Base-by-base conservation (phyloP, 2,888 invertebrate species). In the Lordiphosa fenestrarum region DNA sequence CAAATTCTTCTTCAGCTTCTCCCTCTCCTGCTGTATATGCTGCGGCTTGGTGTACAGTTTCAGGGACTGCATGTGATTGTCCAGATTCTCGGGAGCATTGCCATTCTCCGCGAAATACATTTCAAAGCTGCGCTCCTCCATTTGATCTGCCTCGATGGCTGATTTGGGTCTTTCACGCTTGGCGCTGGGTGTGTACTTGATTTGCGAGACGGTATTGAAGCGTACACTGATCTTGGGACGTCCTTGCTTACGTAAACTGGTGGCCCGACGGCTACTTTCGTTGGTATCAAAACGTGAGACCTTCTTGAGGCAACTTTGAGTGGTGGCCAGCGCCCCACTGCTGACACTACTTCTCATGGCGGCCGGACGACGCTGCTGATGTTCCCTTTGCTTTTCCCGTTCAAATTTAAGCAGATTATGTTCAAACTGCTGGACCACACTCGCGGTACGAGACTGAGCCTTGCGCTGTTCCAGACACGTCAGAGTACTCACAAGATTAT, bases 31-130 rank as follows among this genome's bases (percentile, higher is more conserved):
- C 36, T 88, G 85, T 4, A 89, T 82, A 1, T 88, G 67, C 5
- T 85, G 74, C 0, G 89, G 88, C 62, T 88, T 89, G 77, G 86
- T 92, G 89, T 82, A 91, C 0, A 92, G 90, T 86, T 92, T 92
- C 3, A 93, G 86, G 67, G 92, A 92, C 66, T 92, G 92, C 91
- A 93, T 91, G 9, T 84, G 71, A 47, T 30, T 30, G 30, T 76
- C 87, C 69, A 88, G 63, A 83, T 92, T 92, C 75, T 92, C 92
- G 50, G 92, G 91, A 41, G 91, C 91, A 0, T 91, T 89, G 52
- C 92, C 93, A 65, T 91, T 92, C 84, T 92, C 93, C 58, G 92
- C 90, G 1, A 93, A 91, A 66, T 91, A 93, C 77, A 92, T 91
- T 69, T 93, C 92, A 66, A 92, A 92, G 2, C 91, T 91, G 63